phyloP scores from a whole-genome alignment of 2,797 vertebrate genomes.

The Hippoglossus hippoglossus region DNA sequence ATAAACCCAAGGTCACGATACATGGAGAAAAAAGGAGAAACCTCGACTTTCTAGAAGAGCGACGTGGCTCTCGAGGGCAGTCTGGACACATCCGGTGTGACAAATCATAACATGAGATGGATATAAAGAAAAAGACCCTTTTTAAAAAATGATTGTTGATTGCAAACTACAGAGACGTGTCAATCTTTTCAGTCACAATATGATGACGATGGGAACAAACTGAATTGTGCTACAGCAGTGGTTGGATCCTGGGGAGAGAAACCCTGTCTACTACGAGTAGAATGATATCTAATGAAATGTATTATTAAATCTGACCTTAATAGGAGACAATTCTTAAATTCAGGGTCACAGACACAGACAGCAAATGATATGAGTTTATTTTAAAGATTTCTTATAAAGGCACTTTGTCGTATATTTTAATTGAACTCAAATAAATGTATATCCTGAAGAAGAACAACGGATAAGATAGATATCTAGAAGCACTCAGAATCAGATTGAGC shows the following conservation, averaged over 20 bases:
- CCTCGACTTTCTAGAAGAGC: no score
- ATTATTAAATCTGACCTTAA: background rate
- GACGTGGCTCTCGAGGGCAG: no score
- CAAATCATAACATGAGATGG: background rate
- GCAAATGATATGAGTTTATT: background rate
- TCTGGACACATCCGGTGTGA: no score
- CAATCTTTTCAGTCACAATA: background rate
- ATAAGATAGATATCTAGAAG: background rate
- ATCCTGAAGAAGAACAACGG: background rate
- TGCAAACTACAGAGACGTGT: background rate
- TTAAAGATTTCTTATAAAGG: background rate
- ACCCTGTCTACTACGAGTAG: background rate
- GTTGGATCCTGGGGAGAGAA: background rate
- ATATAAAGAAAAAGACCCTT: no score
- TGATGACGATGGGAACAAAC: background rate
- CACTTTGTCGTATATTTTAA: no score
- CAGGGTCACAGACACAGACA: background rate
- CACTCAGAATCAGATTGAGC: no score
- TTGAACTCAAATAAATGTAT: background rate
- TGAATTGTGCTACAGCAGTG: background rate
- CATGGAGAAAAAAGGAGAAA: no score
- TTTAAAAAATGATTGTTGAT: background rate
- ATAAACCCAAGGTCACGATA: background rate
- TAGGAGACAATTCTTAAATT: background rate
- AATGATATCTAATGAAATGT: background rate